Percentiles rank a stretch among this genome's conserved stretches.
Evolutionary conservation across 2,113 vertebrate genomes (phyloP).

Genomic region (Sterna hirundo): DNA sequence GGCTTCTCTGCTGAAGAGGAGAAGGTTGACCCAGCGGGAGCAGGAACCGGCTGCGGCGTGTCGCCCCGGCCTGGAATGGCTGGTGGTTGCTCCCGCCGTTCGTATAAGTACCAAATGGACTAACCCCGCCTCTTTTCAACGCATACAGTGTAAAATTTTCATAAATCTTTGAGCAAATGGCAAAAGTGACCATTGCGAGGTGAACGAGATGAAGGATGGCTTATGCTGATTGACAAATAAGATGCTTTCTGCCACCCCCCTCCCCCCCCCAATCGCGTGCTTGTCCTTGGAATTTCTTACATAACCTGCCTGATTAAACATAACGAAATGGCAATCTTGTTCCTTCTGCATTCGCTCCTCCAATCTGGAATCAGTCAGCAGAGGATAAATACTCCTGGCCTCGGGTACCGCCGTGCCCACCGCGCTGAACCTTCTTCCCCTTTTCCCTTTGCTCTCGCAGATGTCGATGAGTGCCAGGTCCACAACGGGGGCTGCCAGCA

Average conservation of each 20-base stretch:
- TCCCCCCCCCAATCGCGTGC: accelerated
- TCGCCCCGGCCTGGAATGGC: accelerated
- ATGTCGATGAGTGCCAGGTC: conserved; percentile 90
- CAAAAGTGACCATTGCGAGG: accelerated
- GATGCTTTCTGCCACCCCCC: background rate
- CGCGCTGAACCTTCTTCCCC: background rate
- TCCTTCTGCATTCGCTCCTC: background rate
- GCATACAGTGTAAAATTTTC: background rate
- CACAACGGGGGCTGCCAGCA: conserved; percentile 97
- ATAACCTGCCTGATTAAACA: background rate
- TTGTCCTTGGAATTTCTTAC: background rate
- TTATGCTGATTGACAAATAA: background rate
- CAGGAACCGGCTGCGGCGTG: background rate
- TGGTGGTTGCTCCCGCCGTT: background rate
- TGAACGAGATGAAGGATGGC: background rate
- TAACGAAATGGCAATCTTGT: accelerated
- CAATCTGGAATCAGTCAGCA: accelerated
- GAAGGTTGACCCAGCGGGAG: accelerated
- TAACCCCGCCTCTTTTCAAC: too few relatives aligned
- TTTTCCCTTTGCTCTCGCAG: conserved; percentile 55
- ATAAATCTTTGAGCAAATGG: background rate
- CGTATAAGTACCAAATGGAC: too few relatives aligned
- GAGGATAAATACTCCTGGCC: background rate
- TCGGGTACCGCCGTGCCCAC: background rate
- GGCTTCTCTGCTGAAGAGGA: too few relatives aligned